Conservation (phyloP, 2,888 invertebrate genomes). For the Drosophila fungiperda region DNA sequence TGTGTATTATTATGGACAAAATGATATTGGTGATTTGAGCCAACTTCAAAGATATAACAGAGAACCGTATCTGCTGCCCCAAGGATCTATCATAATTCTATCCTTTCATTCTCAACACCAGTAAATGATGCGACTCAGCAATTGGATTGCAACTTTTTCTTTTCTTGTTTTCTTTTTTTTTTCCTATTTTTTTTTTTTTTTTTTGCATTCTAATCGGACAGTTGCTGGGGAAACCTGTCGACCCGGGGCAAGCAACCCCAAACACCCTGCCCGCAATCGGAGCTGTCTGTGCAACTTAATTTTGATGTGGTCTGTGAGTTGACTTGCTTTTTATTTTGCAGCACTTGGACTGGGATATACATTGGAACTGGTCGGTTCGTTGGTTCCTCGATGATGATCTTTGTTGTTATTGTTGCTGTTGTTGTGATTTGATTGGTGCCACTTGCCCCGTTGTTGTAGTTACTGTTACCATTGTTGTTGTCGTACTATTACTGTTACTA, state of each 20-base stretch:
- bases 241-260: conserved; percentile 20
- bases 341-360: conserved; percentile 42
- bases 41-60: background rate
- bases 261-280: conserved; percentile 9
- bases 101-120: conserved; percentile 24
- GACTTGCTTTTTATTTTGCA: conserved; percentile 43
- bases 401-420: conserved; percentile 28
- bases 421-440: conserved; percentile 61
- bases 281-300: conserved; percentile 42
- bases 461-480: conserved; percentile 43
- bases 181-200: background rate
- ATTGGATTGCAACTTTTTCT: conserved; percentile 38
- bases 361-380: conserved; percentile 47
- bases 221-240: conserved; percentile 57
- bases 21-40: background rate
- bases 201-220: conserved; percentile 44
- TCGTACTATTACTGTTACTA: conserved; percentile 55
- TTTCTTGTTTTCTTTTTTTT: conserved; percentile 5
- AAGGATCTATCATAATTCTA: conserved; percentile 21
- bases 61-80: background rate
- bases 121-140: conserved; percentile 18
- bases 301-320: conserved; percentile 45
- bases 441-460: conserved; percentile 41
- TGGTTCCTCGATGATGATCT: conserved; percentile 47
- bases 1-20: background rate